Base-by-base conservation (phyloP, 2,888 invertebrate genomes). In the Caenorhabditis sp. region DNA sequence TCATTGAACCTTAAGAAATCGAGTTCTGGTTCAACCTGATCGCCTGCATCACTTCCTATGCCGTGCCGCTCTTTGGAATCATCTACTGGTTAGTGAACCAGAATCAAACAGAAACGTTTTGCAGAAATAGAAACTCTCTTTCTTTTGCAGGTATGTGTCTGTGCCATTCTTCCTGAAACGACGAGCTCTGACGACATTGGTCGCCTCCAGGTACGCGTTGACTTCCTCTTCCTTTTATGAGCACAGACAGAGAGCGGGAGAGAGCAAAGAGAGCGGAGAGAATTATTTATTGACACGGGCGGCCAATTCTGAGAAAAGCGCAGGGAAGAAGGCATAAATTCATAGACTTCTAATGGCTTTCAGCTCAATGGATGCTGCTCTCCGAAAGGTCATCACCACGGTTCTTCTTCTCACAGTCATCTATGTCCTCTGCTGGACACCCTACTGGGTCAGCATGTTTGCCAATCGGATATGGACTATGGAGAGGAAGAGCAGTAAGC, bases 401-500 rank as follows among this genome's bases (percentile, higher is more conserved):
- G 91, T 91, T 1, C 77, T 91, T 51, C 80, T 91, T 9, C 85
- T 91, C n/a, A 89, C 89, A 1, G 83, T 87, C 11, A 88, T 91
- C 22, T 91, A 91, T 78, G 82, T 91, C n/a, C 60, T 89, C 13
- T 91, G 90, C 71, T 91, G 91, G 91, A 86, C 90, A 13, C 91
- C 91, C 80, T 86, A 83, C 47, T 84, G 86, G 86, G 71, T 90
- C 32, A 82, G 85, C 58, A 87, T 90, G 87, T 90, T 90, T 77
- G 86, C 86, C 11, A 84, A 87, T 53, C 72, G 80, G 35, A 78
- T 80, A n/a, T 72, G 84, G 72, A 64, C 80, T 1, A 81, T 87
- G 61, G 83, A 82, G 50, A 79, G 82, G 60, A 85, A 87, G 62
- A 83, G 82, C 62, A 79, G 88, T 88, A 20, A 79, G 85, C 61